Conservation (phyloP, 2,888 invertebrate species). For the Rhingia rostrata region DNA sequence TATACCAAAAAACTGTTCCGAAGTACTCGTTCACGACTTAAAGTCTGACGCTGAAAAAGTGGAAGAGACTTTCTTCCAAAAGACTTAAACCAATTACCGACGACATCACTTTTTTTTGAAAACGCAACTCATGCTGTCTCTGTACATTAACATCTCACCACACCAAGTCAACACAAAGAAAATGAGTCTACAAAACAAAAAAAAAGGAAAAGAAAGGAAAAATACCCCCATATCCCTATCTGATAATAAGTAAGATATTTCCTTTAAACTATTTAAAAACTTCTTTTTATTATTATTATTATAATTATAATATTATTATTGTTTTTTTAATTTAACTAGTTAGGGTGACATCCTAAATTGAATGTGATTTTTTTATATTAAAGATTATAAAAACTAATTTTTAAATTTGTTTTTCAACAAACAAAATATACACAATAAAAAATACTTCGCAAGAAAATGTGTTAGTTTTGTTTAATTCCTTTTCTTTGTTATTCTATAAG, state of each 20-base stretch:
- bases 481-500: slow-evolving; percentile 37
- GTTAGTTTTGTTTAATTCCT: slow-evolving; percentile 29
- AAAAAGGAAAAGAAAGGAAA: slow-evolving; percentile 3
- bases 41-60: slow-evolving; percentile 91
- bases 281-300: slow-evolving; percentile 27
- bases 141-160: slow-evolving; percentile 40
- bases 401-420: slow-evolving; percentile 50
- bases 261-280: slow-evolving; percentile 37
- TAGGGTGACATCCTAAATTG: slow-evolving; percentile 71
- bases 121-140: slow-evolving; percentile 35
- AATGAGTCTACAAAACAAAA: slow-evolving; percentile 1
- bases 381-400: slow-evolving; percentile 60
- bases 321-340: slow-evolving; percentile 67
- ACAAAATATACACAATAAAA: slow-evolving; percentile 30
- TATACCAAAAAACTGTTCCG: slow-evolving; percentile 95
- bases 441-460: slow-evolving; percentile 34
- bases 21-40: slow-evolving; percentile 89
- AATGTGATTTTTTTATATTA: slow-evolving; percentile 74
- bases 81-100: slow-evolving; percentile 43
- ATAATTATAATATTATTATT: slow-evolving; percentile 5
- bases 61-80: slow-evolving; percentile 84
- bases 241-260: slow-evolving; percentile 34
- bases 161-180: slow-evolving; percentile 9
- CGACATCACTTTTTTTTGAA: neutral
- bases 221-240: slow-evolving; percentile 29